A percentile compares a stretch with the other conserved stretches of the same genome.
Evolutionary conservation across 2,888 invertebrate species (phyloP).

Genomic region (Tromatobia lineatoria): DNA sequence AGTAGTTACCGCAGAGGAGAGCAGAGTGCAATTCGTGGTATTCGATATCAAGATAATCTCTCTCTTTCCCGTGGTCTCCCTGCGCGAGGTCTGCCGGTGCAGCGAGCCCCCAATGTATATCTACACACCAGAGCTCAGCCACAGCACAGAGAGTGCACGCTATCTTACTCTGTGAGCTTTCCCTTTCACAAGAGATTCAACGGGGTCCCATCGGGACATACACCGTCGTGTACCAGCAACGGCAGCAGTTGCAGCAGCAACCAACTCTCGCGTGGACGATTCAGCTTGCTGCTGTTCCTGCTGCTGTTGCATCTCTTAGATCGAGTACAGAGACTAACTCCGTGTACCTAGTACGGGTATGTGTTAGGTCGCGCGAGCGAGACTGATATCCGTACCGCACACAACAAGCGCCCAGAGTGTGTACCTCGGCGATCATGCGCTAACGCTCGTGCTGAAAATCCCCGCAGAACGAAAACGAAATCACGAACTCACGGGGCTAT

Average conservation of each 20-base stretch:
- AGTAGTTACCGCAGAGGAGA: conserved; percentile 68
- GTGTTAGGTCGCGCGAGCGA: conserved; percentile 67
- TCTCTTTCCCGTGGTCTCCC: conserved; percentile 75
- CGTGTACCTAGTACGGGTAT: conserved; percentile 66
- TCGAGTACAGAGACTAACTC: conserved; percentile 66
- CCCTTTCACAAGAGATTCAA: conserved; percentile 76
- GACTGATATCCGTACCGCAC: conserved; percentile 32
- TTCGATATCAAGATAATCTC: conserved; percentile 85
- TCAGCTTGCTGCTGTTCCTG: conserved; percentile 54
- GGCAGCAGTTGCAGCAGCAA: conserved; percentile 38
- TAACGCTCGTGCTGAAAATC: conserved; percentile 64
- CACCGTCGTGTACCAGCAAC: conserved; percentile 46
- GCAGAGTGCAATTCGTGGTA: conserved; percentile 85
- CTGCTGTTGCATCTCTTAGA: conserved; percentile 64
- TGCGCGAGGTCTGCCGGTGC: conserved; percentile 35
- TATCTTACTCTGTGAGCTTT: conserved; percentile 75
- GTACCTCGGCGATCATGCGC: conserved; percentile 37
- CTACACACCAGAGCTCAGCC: conserved; percentile 40
- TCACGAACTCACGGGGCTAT: conserved; percentile 67
- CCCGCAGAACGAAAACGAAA: conserved; percentile 65
- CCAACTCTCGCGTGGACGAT: conserved; percentile 55
- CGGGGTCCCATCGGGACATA: conserved; percentile 62
- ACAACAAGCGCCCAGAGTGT: conserved; percentile 7
- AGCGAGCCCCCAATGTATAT: conserved; percentile 44
- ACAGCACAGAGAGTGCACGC: conserved; percentile 29